Conservation (phyloP, 2,797 vertebrate species). For the Cossypha dichroa region DNA sequence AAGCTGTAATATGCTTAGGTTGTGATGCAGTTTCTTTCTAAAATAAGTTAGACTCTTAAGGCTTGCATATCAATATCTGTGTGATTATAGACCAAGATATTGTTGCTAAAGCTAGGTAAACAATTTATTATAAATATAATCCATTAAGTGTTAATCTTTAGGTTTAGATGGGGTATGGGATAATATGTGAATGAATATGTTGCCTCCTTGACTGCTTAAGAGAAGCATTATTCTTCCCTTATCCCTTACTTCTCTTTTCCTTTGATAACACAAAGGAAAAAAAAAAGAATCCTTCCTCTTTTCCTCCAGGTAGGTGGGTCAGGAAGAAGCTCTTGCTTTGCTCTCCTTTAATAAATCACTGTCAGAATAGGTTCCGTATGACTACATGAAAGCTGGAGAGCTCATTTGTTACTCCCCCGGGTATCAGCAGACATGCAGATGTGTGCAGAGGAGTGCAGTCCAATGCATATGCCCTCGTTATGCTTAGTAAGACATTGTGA, state of each 20-base stretch:
- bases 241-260: background rate
- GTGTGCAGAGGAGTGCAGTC: constrained; percentile 8
- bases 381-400: constrained; percentile 46
- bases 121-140: background rate
- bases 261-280: constrained; percentile 3
- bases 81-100: background rate
- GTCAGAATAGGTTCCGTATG: constrained; percentile 59
- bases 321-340: constrained; percentile 21
- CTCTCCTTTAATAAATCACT: constrained; percentile 43
- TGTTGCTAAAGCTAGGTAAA: background rate
- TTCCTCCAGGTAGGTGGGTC: constrained; percentile 44
- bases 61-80: background rate
- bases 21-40: background rate
- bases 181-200: background rate
- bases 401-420: constrained; percentile 6
- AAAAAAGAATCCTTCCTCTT: background rate
- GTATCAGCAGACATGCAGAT: constrained; percentile 42
- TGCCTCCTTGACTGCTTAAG: background rate
- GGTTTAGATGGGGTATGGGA: background rate
- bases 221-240: background rate
- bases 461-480: background rate
- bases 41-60: background rate
- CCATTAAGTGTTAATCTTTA: background rate
- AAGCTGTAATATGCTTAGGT: background rate
- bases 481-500: background rate